Evolutionary conservation across 2,113 vertebrate species (phyloP).

Genomic region (Myocastor coypus): DNA sequence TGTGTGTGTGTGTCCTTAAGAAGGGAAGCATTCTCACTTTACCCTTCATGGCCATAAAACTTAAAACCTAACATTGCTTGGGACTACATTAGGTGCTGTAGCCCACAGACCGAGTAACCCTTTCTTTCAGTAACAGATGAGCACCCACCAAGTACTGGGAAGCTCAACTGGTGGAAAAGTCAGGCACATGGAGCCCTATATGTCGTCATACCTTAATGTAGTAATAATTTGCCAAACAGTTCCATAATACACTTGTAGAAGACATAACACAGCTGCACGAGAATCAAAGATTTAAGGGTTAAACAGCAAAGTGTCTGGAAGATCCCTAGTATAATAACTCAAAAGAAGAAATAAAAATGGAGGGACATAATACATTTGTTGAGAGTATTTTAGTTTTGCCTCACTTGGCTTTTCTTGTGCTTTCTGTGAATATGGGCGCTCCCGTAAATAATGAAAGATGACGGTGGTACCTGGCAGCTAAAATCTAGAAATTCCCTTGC

Average conservation of each 20-base stretch:
- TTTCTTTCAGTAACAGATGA: background rate
- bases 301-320: too few relatives aligned
- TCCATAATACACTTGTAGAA: background rate
- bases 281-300: too few relatives aligned
- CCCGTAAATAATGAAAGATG: background rate
- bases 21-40: background rate
- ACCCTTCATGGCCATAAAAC: background rate
- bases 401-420: background rate
- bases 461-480: background rate
- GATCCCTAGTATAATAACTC: too few relatives aligned
- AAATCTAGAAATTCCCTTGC: background rate
- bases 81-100: background rate
- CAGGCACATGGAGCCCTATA: background rate
- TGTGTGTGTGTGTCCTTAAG: background rate
- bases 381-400: conserved; percentile 16
- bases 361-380: background rate
- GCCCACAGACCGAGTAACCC: background rate
- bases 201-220: background rate
- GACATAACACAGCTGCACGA: too few relatives aligned
- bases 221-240: background rate
- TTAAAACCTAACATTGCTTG: background rate
- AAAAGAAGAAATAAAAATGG: too few relatives aligned
- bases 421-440: background rate
- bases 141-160: background rate
- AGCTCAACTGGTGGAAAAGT: background rate